These are phyloP conservation scores for Petrocephalus schoutedeni DNA, from an alignment of 2,797 vertebrate species.

Conservation along the genomic window DNA sequence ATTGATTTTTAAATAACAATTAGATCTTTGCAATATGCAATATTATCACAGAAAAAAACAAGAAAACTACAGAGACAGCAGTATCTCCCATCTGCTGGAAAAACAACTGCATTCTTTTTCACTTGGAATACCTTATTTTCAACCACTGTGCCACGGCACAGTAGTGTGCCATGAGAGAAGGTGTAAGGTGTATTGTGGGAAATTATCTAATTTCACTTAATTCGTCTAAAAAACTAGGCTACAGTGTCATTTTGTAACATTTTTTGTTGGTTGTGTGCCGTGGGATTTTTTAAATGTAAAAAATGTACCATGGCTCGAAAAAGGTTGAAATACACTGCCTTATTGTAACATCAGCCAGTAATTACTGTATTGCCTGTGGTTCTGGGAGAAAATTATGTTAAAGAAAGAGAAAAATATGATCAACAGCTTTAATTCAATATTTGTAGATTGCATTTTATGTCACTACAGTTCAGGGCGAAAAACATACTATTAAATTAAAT, in stretches of 20 bases:
- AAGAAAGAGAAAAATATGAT: constrained; percentile 46
- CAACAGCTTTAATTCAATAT: constrained; percentile 66
- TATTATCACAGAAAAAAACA: background rate
- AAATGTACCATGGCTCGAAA: too few species aligned
- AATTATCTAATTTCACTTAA: too few species aligned
- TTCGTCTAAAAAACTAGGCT: too few species aligned
- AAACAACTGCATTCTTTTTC: background rate
- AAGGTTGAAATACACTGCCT: constrained; percentile 27
- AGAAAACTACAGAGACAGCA: background rate
- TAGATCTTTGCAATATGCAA: background rate
- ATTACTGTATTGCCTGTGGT: constrained; percentile 49
- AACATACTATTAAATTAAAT: constrained; percentile 58
- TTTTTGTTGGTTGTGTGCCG: too few species aligned
- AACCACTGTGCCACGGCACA: too few species aligned
- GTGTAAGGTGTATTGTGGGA: too few species aligned
- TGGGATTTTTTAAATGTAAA: too few species aligned
- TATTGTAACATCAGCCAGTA: constrained; percentile 31
- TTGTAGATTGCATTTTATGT: constrained; percentile 56
- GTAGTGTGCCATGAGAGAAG: too few species aligned
- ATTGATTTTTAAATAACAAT: background rate
- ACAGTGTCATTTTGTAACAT: too few species aligned
- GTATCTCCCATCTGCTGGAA: background rate
- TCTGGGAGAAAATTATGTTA: constrained; percentile 41
- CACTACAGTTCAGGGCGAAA: constrained; percentile 45
- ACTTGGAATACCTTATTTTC: too few species aligned